phyloP scores from a whole-genome alignment of 1,140 invertebrate genomes.

The Ditylenchus dipsaci region DNA sequence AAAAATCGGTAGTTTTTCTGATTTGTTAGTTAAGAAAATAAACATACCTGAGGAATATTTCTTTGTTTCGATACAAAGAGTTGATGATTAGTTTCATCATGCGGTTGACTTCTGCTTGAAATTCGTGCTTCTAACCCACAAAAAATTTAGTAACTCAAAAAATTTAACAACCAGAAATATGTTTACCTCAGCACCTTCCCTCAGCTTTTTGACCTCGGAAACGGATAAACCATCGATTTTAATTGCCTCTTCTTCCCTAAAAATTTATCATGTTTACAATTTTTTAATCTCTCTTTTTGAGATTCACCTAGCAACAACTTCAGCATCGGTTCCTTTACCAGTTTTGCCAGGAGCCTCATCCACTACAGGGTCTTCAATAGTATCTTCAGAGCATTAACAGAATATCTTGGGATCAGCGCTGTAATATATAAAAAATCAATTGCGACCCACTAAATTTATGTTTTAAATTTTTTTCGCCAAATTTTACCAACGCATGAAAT shows the following conservation, averaged over 20 bases:
- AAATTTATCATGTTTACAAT: background rate
- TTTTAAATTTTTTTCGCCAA: background rate
- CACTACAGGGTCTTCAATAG: constrained; percentile 39
- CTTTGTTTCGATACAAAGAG: constrained; percentile 94
- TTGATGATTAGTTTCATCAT: constrained; percentile 99
- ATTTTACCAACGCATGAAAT: too few species aligned
- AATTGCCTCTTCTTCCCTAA: constrained; percentile 84
- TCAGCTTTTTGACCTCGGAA: constrained; percentile 82
- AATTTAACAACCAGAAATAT: too few species aligned
- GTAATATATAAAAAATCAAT: background rate
- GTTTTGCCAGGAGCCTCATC: constrained; percentile 27
- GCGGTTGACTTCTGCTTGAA: constrained; percentile 75
- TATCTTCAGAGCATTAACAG: constrained; percentile 36
- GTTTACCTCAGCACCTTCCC: constrained; percentile 73
- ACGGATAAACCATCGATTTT: constrained; percentile 90
- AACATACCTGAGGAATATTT: constrained; percentile 83
- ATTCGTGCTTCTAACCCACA: constrained; percentile 70
- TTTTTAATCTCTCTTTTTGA: background rate
- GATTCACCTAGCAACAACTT: constrained; percentile 40
- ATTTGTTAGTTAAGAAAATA: too few species aligned
- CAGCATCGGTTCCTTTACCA: constrained; percentile 40
- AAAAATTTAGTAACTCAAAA: too few species aligned
- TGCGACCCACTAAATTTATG: background rate
- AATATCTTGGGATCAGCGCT: constrained; percentile 10
- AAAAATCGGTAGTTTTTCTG: too few species aligned